Percentiles rank a stretch among this genome's conserved stretches.
Evolutionary conservation across 1,140 invertebrate species (phyloP).

Genomic region (Drosophila kepulauana): DNA sequence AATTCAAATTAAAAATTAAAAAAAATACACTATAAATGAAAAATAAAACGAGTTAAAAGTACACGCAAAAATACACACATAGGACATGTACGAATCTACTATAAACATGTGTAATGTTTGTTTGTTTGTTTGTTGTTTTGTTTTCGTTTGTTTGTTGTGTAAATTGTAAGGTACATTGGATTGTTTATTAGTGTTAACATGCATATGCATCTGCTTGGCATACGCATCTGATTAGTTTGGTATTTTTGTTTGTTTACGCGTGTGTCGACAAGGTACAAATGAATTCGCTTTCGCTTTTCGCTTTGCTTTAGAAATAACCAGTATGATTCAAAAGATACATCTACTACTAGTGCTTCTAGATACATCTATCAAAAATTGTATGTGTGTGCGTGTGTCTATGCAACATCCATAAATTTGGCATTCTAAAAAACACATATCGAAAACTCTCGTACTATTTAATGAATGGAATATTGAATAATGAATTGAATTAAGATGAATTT

Average conservation of each 20-base stretch:
- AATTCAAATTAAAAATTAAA: neutral
- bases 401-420: constrained; percentile 11
- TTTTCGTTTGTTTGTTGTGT: constrained; percentile 20
- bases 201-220: constrained; percentile 25
- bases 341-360: neutral
- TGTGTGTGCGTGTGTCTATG: constrained; percentile 1
- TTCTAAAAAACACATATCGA: too few relatives aligned
- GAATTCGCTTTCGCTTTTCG: constrained; percentile 22
- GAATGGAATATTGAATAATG: too few relatives aligned
- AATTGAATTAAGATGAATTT: too few relatives aligned
- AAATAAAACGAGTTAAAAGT: constrained; percentile 14
- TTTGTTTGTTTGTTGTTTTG: constrained; percentile 33
- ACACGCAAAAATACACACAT: neutral
- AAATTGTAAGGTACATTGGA: constrained; percentile 74
- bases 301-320: constrained; percentile 22
- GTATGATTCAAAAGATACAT: constrained; percentile 25
- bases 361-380: constrained; percentile 11
- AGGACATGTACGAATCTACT: neutral
- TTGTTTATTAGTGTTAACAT: constrained; percentile 69
- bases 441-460: too few relatives aligned
- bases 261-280: constrained; percentile 38
- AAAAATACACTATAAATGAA: neutral
- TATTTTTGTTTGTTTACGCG: constrained; percentile 3
- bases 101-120: constrained; percentile 17
- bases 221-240: constrained; percentile 37